These are phyloP conservation scores for Machaerirhynchus nigripectus DNA, from an alignment of 2,113 vertebrate genomes.

Conservation along the genomic window DNA sequence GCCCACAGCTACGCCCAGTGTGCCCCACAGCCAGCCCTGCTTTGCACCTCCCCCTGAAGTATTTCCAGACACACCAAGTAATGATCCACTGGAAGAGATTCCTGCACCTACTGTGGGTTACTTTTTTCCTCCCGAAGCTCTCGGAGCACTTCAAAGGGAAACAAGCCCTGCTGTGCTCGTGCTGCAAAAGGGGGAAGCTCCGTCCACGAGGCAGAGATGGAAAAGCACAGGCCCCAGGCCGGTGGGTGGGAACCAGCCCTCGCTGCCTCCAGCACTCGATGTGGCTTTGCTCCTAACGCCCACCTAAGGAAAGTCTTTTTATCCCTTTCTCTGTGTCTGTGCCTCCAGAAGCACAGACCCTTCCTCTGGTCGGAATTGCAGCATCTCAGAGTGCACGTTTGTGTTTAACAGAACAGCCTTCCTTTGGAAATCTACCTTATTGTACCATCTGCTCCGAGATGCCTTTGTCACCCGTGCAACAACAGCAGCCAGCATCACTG, in stretches of 20 bases:
- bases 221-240: background rate
- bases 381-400: background rate
- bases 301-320: background rate
- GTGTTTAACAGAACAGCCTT: background rate
- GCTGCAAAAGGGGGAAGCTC: background rate
- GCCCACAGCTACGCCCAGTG: background rate
- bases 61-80: background rate
- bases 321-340: background rate
- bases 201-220: background rate
- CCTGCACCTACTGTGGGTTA: fast-evolving
- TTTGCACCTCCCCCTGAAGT: background rate
- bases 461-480: conserved; percentile 36
- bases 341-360: background rate
- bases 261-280: background rate
- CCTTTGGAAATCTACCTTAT: conserved; percentile 12
- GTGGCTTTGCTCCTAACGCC: background rate
- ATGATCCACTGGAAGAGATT: background rate
- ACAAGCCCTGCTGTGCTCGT: background rate
- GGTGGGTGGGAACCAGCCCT: background rate
- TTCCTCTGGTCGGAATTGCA: background rate
- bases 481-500: background rate
- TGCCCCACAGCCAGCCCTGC: background rate
- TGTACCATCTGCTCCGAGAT: background rate
- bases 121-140: background rate
- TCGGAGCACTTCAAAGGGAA: background rate